Evolutionary conservation across 2,888 invertebrate genomes (phyloP).

Genomic region (Pogonocherus hispidulus): DNA sequence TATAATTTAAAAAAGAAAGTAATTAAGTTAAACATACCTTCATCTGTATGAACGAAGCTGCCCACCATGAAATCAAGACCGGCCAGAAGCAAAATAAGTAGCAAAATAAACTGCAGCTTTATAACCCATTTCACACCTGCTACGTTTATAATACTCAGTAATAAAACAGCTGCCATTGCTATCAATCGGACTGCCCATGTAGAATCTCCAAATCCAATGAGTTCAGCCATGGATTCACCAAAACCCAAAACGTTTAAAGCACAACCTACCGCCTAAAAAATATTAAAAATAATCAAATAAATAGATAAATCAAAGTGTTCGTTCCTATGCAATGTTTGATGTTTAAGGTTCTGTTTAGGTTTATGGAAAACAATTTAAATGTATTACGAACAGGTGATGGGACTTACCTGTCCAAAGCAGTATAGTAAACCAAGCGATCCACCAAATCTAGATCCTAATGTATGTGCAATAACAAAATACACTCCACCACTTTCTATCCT

Average conservation of each 20-base stretch:
- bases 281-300: slow-evolving; percentile 22
- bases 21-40: slow-evolving; percentile 72
- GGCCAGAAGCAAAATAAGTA: slow-evolving; percentile 88
- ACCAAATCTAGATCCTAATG: slow-evolving; percentile 93
- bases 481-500: slow-evolving; percentile 97
- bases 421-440: slow-evolving; percentile 94
- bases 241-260: slow-evolving; percentile 97
- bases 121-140: slow-evolving; percentile 99
- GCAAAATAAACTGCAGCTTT: slow-evolving; percentile 90
- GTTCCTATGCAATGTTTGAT: too few species aligned
- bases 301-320: too few species aligned
- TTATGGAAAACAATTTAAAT: too few species aligned
- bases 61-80: slow-evolving; percentile 95
- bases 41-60: slow-evolving; percentile 83
- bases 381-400: too few species aligned
- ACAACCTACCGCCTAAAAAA: slow-evolving; percentile 91
- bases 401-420: slow-evolving; percentile 91
- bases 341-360: too few species aligned
- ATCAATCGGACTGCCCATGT: slow-evolving; percentile 89
- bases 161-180: slow-evolving; percentile 87
- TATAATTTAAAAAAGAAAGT: too few species aligned
- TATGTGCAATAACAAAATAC: slow-evolving; percentile 94
- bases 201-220: slow-evolving; percentile 80
- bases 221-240: slow-evolving; percentile 94
- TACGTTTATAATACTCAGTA: slow-evolving; percentile 91